These are phyloP conservation scores for Ichneumoninae sp. DNA, from an alignment of 2,888 invertebrate genomes.

Conservation along the genomic window DNA sequence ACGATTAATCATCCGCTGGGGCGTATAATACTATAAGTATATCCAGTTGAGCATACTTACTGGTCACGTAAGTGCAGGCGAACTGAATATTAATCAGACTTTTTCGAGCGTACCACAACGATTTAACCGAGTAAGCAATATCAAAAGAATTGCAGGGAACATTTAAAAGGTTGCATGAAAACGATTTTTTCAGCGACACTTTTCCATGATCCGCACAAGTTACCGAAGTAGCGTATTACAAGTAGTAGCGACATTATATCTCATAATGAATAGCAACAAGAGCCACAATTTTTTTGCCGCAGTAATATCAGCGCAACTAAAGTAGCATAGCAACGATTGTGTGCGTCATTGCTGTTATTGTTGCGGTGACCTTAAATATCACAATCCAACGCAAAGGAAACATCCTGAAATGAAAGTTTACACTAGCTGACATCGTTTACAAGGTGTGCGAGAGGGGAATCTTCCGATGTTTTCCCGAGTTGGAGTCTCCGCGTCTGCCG, in stretches of 20 bases:
- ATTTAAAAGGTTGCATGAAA: neutral
- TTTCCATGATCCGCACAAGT: neutral
- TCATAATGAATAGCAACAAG: neutral
- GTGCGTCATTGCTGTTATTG: neutral
- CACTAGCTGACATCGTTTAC: neutral
- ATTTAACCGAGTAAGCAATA: conserved; percentile 12
- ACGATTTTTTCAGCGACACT: neutral
- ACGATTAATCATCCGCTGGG: conserved; percentile 24
- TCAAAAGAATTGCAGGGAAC: neutral
- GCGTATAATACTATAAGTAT: conserved; percentile 28
- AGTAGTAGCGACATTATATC: too few species aligned
- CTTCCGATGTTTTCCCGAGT: conserved; percentile 5
- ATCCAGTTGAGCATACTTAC: conserved; percentile 34
- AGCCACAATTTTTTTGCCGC: neutral
- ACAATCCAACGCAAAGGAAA: conserved; percentile 34
- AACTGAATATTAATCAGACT: conserved; percentile 42
- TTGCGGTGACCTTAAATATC: conserved; percentile 17
- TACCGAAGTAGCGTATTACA: neutral
- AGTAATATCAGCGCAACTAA: neutral
- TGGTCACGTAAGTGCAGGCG: conserved; percentile 2
- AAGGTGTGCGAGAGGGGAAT: neutral
- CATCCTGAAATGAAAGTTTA: neutral
- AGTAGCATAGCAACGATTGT: neutral
- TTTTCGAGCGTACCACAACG: conserved; percentile 27
- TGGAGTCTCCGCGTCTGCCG: neutral